Conservation (phyloP, 2,113 vertebrate genomes). For the Macrotis lagotis region DNA sequence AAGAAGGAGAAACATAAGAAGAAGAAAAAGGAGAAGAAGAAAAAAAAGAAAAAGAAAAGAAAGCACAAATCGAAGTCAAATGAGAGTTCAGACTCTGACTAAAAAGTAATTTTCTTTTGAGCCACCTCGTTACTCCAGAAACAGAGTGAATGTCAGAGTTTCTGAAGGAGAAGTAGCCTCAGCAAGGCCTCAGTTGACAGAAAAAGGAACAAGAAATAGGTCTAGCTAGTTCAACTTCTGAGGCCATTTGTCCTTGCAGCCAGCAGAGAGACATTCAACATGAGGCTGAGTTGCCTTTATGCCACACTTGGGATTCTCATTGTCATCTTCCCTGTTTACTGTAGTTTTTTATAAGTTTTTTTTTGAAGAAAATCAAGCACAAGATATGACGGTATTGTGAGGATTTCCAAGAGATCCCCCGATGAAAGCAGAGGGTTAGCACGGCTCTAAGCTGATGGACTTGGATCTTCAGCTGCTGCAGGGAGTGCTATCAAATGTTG, state of each 20-base stretch:
- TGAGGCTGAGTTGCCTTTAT: background rate
- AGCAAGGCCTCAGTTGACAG: background rate
- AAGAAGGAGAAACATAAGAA: conserved; percentile 87
- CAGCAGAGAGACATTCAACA: conserved; percentile 10
- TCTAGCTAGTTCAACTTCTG: background rate
- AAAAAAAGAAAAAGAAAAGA: conserved; percentile 81
- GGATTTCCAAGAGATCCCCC: background rate
- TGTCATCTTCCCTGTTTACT: background rate
- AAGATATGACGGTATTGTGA: background rate
- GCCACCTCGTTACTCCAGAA: background rate
- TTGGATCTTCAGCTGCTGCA: background rate
- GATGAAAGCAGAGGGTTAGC: background rate
- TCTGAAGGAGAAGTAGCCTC: background rate
- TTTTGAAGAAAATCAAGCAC: background rate
- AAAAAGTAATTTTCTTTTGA: conserved; percentile 58
- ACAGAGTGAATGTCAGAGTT: conserved; percentile 46
- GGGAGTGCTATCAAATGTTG: background rate
- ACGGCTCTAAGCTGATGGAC: background rate
- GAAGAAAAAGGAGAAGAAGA: conserved; percentile 80
- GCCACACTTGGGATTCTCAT: background rate
- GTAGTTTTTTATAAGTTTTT: background rate
- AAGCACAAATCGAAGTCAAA: conserved; percentile 87
- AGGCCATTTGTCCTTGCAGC: background rate
- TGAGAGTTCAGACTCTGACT: conserved; percentile 86
- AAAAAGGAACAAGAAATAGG: background rate